phyloP scores from a whole-genome alignment of 2,113 vertebrate genomes.

The Oenanthe oenanthe region DNA sequence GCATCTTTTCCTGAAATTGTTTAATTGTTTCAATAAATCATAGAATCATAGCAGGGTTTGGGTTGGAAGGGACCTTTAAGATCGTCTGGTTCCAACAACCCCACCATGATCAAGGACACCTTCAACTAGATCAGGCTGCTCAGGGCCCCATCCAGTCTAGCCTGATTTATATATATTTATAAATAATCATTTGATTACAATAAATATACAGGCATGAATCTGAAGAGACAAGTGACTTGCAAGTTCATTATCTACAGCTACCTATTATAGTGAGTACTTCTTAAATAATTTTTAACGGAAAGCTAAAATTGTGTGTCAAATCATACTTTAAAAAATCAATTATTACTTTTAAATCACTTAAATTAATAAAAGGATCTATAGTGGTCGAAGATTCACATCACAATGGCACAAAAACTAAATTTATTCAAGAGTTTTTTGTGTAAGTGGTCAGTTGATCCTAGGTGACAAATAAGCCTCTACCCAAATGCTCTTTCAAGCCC shows the following conservation, averaged over 20 bases:
- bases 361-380: neutral
- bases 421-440: neutral
- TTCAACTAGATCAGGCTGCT: neutral
- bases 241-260: neutral
- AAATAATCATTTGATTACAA: neutral
- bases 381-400: neutral
- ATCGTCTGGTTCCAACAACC: neutral
- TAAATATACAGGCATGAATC: neutral
- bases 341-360: neutral
- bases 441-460: neutral
- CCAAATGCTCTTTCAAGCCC: neutral
- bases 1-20: neutral
- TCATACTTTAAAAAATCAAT: neutral
- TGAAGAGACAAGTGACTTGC: neutral
- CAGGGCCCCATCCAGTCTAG: neutral
- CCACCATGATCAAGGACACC: neutral
- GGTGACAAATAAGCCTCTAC: neutral
- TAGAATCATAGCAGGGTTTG: neutral
- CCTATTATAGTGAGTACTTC: neutral
- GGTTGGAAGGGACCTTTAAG: neutral
- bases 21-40: constrained; percentile 31
- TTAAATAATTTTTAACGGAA: neutral
- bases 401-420: neutral
- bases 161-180: neutral
- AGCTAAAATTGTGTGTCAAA: neutral